Percentiles rank a stretch among this genome's conserved stretches.
These are phyloP conservation scores for Diplodus sargus DNA, from an alignment of 2,797 vertebrate genomes.

Conservation along the genomic window DNA sequence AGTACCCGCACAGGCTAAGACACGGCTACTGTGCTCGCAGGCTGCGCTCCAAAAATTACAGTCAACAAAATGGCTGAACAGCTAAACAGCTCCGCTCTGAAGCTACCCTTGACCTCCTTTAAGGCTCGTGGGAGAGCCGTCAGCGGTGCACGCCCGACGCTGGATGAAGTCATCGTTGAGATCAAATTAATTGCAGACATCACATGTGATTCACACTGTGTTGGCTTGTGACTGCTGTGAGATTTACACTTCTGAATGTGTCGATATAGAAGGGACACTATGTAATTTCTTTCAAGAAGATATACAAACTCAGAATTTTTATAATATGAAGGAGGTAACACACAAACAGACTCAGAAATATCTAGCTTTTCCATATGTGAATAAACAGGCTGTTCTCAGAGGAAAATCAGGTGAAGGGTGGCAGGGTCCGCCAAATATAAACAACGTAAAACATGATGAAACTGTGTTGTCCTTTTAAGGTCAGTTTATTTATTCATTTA, in stretches of 20 bases:
- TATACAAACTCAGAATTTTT: too few relatives aligned
- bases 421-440: too few relatives aligned
- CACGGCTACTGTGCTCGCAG: slow-evolving; percentile 7
- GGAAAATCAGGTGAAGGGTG: too few relatives aligned
- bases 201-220: slow-evolving; percentile 12
- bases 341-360: too few relatives aligned
- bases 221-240: slow-evolving; percentile 24
- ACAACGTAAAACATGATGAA: too few relatives aligned
- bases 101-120: slow-evolving; percentile 10
- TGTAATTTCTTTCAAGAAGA: too few relatives aligned
- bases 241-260: slow-evolving; percentile 24
- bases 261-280: too few relatives aligned
- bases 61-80: slow-evolving; percentile 29
- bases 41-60: slow-evolving; percentile 28
- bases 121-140: neutral
- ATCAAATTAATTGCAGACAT: slow-evolving; percentile 24
- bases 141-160: slow-evolving; percentile 4
- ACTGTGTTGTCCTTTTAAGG: too few relatives aligned
- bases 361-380: too few relatives aligned
- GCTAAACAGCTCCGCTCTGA: neutral
- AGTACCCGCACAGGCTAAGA: slow-evolving; percentile 1
- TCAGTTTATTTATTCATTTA: too few relatives aligned
- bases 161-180: neutral
- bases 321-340: too few relatives aligned
- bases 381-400: too few relatives aligned